Base-by-base conservation (phyloP, 2,113 vertebrate genomes). In the Tragelaphus scriptus region DNA sequence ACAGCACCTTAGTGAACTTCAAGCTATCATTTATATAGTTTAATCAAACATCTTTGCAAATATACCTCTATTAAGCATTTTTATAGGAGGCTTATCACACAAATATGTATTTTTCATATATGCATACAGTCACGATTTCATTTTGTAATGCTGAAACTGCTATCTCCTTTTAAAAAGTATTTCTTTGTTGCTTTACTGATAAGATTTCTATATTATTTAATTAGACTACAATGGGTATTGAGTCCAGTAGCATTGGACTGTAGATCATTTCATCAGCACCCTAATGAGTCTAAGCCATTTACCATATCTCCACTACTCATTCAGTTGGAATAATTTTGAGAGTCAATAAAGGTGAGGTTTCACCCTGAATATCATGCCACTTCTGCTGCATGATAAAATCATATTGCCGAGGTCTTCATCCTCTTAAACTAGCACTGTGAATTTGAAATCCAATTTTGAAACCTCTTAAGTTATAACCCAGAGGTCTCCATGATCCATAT, bases 121-220 rank as follows among this genome's bases (percentile, higher is more conserved):
- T 71, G 26, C 0, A 0, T 68, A 14, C 55, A 91, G 40, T 65
- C n/a, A 91, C 17, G 1, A 44, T 90, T 94, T 96, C 30, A 53
- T 90, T 97, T 91, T 49, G 30, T 88, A 47, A 87, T 82, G 77
- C 63, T 53, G 53, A 81, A 84, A 79, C 85, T 88, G 16, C 25
- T 55, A 2, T n/a, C n/a, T 85, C n/a, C 25, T 40, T 81, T 44
- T 7, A 14, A n/a, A 87, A 87, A 90, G 91, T 4, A 7, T 4
- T 85, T 36, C 25, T 81, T 40, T 68, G 26, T 55, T 85, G 28
- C 32, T 91, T 90, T 85, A 75, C 55, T 84, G 36, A 7, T 75
- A 91, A 86, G 75, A 68, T 55, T 97, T 89, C 77, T 82, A 40
- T 63, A 40, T 63, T 86, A 36, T 77, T 93, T 97, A 94, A 94